phyloP scores from a whole-genome alignment of 2,113 vertebrate genomes.

The Heptranchias perlo region DNA sequence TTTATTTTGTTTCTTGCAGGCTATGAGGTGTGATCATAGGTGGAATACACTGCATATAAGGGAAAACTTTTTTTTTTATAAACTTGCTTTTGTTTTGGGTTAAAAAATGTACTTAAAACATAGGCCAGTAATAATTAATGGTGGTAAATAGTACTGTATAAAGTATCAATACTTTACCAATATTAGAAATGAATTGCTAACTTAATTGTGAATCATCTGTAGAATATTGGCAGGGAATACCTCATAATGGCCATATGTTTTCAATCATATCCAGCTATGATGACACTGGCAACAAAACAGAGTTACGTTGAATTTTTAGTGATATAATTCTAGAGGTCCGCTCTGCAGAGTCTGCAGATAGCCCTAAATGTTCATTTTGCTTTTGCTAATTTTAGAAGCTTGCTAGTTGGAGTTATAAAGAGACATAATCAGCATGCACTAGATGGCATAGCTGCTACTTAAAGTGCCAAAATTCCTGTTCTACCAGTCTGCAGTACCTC shows the following conservation, averaged over 20 bases:
- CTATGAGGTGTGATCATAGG: background rate
- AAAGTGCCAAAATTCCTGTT: slow-evolving; percentile 35
- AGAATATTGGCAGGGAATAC: background rate
- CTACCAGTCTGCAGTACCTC: slow-evolving; percentile 27
- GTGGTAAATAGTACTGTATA: background rate
- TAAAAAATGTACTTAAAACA: background rate
- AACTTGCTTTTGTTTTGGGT: background rate
- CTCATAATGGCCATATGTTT: background rate
- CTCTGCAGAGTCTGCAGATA: background rate
- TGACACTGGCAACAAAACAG: background rate
- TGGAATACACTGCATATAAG: background rate
- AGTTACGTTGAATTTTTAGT: slow-evolving; percentile 1
- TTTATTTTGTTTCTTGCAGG: background rate
- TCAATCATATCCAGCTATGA: background rate
- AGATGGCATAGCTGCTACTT: slow-evolving; percentile 3
- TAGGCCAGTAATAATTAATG: background rate
- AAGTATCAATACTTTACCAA: background rate
- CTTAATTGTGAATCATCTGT: background rate
- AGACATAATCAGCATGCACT: background rate
- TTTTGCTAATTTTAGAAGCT: slow-evolving; percentile 29
- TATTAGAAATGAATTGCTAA: slow-evolving; percentile 15
- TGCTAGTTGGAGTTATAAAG: slow-evolving; percentile 3
- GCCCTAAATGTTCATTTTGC: background rate
- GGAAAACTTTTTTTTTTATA: background rate
- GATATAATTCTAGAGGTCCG: background rate